Conservation (phyloP, 2,113 vertebrate species). For the Malurus alboscapulatus region DNA sequence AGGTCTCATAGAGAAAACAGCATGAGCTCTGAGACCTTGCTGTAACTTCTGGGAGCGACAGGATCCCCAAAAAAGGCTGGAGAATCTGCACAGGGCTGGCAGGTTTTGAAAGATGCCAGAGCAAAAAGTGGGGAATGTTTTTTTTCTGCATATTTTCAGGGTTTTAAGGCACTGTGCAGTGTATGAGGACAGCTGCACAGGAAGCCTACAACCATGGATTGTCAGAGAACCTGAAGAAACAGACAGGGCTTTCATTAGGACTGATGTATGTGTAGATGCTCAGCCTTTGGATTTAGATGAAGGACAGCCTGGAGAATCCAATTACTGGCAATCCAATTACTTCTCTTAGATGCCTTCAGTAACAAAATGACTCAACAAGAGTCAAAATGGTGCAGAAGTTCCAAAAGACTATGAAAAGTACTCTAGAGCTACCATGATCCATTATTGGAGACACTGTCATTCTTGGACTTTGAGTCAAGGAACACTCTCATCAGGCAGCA, state of each 20-base stretch:
- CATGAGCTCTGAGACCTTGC: neutral
- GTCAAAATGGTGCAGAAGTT: neutral
- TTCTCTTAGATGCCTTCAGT: neutral
- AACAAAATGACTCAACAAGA: neutral
- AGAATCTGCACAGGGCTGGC: neutral
- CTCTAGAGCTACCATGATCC: neutral
- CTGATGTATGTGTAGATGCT: neutral
- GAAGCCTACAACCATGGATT: accelerated
- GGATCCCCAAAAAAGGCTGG: neutral
- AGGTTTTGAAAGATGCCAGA: neutral
- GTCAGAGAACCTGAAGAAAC: neutral
- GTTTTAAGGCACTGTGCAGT: neutral
- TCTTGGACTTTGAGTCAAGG: neutral
- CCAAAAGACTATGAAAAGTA: neutral
- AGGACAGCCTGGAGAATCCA: neutral
- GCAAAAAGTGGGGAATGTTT: neutral
- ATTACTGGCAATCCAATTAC: neutral
- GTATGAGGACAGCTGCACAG: neutral
- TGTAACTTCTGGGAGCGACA: neutral
- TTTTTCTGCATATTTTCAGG: neutral
- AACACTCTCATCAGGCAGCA: neutral
- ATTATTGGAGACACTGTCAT: neutral
- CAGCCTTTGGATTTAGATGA: neutral
- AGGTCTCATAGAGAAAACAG: neutral
- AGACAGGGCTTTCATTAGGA: neutral